Evolutionary conservation across 2,113 vertebrate genomes (phyloP).

Genomic region (Edolisoma coerulescens): DNA sequence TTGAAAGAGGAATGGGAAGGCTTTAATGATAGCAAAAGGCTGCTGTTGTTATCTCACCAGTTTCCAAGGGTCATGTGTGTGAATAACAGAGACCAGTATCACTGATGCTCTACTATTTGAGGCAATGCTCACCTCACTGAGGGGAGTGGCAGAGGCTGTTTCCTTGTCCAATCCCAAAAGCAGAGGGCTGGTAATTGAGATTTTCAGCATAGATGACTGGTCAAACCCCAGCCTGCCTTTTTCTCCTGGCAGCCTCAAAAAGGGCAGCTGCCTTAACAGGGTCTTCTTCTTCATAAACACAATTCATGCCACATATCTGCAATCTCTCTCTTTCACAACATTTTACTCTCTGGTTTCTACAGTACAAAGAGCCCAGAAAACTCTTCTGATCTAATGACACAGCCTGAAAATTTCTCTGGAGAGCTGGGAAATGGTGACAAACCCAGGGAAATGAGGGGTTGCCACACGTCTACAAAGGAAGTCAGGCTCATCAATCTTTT

Average conservation of each 20-base stretch:
- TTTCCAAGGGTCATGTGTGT: not conserved
- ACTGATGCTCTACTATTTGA: not conserved
- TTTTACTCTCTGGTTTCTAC: not conserved
- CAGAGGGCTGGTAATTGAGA: not conserved
- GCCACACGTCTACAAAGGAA: not conserved
- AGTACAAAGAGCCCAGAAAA: not conserved
- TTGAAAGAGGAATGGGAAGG: not conserved
- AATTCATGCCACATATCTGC: not conserved
- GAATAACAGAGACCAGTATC: not conserved
- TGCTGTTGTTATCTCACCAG: not conserved
- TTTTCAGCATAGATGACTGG: too few relatives aligned
- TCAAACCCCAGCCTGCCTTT: not conserved
- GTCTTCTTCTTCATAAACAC: not conserved
- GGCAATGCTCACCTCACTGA: not conserved
- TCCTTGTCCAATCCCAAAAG: not conserved
- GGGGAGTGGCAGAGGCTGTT: not conserved
- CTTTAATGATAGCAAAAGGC: not conserved
- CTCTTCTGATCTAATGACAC: not conserved
- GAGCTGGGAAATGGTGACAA: not conserved
- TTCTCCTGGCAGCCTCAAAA: not conserved
- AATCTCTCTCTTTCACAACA: not conserved
- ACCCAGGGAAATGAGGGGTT: conserved; percentile 12
- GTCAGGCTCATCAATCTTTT: conserved; percentile 27
- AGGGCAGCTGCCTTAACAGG: not conserved
- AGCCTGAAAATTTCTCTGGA: not conserved